A percentile compares a stretch with the other conserved stretches of the same genome.
These are phyloP conservation scores for Trichomycterus rosablanca DNA, from an alignment of 2,113 vertebrate species.

Conservation along the genomic window DNA sequence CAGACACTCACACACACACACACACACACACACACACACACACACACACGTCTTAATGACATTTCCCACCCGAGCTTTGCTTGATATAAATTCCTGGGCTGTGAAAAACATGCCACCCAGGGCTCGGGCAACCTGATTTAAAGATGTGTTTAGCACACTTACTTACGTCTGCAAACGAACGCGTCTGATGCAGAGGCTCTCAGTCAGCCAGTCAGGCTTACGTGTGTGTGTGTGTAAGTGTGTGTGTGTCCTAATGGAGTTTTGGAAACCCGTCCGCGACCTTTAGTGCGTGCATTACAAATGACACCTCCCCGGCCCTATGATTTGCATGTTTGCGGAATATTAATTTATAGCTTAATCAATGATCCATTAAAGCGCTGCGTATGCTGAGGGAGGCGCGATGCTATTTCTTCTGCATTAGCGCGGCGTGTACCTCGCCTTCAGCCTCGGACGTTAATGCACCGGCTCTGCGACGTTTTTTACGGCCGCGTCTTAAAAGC, in stretches of 20 bases:
- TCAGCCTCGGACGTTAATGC: constrained; percentile 53
- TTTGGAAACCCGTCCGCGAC: not conserved
- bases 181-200: constrained; percentile 19
- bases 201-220: constrained; percentile 10
- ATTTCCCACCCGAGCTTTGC: not conserved
- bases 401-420: constrained; percentile 60
- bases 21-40: too few species aligned
- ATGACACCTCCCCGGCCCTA: constrained; percentile 51
- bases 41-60: not conserved
- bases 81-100: not conserved
- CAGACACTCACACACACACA: too few species aligned
- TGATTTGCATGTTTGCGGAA: constrained; percentile 62
- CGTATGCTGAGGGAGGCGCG: constrained; percentile 49
- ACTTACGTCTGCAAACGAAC: constrained; percentile 9
- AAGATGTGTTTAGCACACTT: constrained; percentile 12
- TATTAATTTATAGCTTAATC: constrained; percentile 63
- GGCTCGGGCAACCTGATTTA: constrained; percentile 19
- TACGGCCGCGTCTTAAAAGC: too few species aligned
- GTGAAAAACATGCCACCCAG: not conserved
- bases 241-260: constrained; percentile 14
- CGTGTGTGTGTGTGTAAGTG: too few species aligned
- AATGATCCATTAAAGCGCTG: constrained; percentile 65
- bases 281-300: constrained; percentile 36
- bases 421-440: constrained; percentile 48
- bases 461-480: too few species aligned